Conservation (phyloP, 2,113 vertebrate species). For the Saguinus imperator region DNA sequence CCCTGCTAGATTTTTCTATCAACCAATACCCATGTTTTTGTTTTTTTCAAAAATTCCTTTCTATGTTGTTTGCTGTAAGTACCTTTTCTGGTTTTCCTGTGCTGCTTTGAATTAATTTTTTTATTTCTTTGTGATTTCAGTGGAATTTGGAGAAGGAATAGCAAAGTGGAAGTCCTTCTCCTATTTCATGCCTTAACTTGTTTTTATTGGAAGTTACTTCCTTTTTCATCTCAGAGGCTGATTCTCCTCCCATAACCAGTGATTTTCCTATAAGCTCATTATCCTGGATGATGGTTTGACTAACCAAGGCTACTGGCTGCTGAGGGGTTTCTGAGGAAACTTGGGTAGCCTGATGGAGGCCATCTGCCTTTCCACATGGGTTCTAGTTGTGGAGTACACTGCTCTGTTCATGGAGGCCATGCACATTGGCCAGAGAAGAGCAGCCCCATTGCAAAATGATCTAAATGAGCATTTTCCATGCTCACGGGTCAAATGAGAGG, state of each 20-base stretch:
- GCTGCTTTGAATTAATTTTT: background rate
- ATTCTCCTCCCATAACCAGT: background rate
- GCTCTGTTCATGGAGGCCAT: background rate
- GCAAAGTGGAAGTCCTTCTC: slow-evolving; percentile 27
- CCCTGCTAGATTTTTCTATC: background rate
- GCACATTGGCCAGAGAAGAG: background rate
- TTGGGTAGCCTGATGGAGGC: background rate
- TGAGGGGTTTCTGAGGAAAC: background rate
- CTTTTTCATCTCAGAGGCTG: background rate
- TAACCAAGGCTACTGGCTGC: background rate
- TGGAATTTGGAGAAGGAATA: background rate
- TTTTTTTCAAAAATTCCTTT: background rate
- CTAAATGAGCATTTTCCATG: background rate
- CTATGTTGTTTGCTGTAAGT: background rate
- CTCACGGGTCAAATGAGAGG: background rate
- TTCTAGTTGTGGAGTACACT: background rate
- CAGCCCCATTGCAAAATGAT: background rate
- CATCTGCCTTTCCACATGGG: background rate
- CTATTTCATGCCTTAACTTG: background rate
- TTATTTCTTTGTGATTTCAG: slow-evolving; percentile 16
- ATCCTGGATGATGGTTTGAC: background rate
- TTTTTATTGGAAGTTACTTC: slow-evolving; percentile 42
- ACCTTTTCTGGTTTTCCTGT: background rate
- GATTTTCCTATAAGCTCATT: background rate
- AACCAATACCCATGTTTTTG: background rate